Conservation (phyloP, 2,797 vertebrate species). For the Nyctalus aviator region DNA sequence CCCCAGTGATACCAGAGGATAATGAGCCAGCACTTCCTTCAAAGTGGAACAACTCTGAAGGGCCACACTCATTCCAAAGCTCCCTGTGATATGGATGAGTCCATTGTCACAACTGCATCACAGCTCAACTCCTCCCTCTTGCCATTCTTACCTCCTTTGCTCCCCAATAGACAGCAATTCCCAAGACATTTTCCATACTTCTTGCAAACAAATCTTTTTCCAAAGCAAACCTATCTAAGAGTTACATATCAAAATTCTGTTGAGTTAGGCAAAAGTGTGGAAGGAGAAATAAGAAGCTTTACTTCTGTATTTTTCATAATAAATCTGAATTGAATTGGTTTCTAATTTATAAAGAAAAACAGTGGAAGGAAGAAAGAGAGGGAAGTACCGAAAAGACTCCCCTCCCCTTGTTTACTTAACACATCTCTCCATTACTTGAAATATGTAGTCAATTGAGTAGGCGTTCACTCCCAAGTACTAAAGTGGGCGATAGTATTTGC, state of each 20-base stretch:
- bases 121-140: background rate
- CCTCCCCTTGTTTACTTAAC: background rate
- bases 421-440: background rate
- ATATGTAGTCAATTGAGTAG: background rate
- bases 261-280: background rate
- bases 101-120: background rate
- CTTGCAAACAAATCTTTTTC: slow-evolving; percentile 9
- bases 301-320: slow-evolving; percentile 17
- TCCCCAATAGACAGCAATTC: background rate
- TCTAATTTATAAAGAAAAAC: slow-evolving; percentile 30
- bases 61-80: background rate
- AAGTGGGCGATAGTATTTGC: background rate
- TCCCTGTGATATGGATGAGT: background rate
- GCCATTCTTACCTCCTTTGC: background rate
- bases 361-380: background rate
- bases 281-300: background rate
- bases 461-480: background rate
- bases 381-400: background rate
- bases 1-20: background rate
- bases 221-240: background rate
- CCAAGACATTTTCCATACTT: background rate
- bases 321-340: slow-evolving; percentile 5
- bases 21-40: background rate
- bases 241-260: background rate
- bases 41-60: background rate